Percentiles rank a stretch among this genome's conserved stretches.
phyloP scores from a whole-genome alignment of 2,888 invertebrate genomes.

The Stenodera caucasica region DNA sequence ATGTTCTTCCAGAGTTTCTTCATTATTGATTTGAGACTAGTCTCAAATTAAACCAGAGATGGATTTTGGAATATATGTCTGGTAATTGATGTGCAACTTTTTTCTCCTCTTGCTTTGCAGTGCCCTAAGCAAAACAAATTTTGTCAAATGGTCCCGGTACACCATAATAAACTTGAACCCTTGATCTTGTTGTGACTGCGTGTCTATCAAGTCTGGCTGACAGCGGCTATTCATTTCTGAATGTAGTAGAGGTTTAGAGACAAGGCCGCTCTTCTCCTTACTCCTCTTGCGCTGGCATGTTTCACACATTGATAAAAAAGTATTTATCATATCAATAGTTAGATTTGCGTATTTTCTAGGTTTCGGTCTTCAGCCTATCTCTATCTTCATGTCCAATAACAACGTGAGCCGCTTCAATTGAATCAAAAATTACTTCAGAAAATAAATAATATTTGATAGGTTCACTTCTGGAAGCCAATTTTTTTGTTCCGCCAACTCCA shows the following conservation, averaged over 20 bases:
- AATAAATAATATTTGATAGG: slow-evolving; percentile 27
- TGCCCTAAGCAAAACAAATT: slow-evolving; percentile 44
- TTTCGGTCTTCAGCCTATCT: slow-evolving; percentile 36
- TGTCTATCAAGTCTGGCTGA: slow-evolving; percentile 46
- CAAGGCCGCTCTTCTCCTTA: not conserved
- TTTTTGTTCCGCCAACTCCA: slow-evolving; percentile 21
- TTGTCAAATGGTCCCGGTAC: slow-evolving; percentile 19
- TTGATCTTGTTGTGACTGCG: slow-evolving; percentile 33
- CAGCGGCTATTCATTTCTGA: slow-evolving; percentile 37
- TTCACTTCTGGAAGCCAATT: slow-evolving; percentile 17
- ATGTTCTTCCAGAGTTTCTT: no score
- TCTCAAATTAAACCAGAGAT: no score
- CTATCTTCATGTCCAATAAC: slow-evolving; percentile 41
- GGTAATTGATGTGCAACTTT: slow-evolving; percentile 40
- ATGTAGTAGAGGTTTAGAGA: not conserved
- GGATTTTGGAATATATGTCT: no score
- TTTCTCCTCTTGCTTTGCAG: slow-evolving; percentile 39
- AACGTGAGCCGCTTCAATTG: slow-evolving; percentile 39
- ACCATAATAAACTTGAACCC: slow-evolving; percentile 30
- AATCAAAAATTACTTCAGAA: slow-evolving; percentile 36
- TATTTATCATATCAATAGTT: slow-evolving; percentile 30
- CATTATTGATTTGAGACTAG: no score
- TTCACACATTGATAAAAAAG: slow-evolving; percentile 38
- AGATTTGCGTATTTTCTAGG: slow-evolving; percentile 39
- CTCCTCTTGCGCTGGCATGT: slow-evolving; percentile 28